phyloP scores from a whole-genome alignment of 2,113 vertebrate species.

The Callospermophilus lateralis region DNA sequence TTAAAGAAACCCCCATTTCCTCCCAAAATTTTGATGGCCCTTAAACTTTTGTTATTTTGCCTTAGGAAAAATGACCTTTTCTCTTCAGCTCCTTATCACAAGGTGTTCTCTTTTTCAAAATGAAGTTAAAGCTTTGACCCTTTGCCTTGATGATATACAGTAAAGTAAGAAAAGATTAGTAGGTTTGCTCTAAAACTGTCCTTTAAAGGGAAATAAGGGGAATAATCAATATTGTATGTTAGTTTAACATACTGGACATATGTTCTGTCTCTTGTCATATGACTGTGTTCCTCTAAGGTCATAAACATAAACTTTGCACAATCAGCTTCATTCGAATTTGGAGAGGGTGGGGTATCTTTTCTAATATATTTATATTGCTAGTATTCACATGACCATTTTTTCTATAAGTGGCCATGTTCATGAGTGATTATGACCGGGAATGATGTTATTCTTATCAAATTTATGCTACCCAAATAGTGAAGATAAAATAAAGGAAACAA shows the following conservation, averaged over 20 bases:
- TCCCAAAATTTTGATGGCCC: constrained; percentile 72
- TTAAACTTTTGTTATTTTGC: constrained; percentile 84
- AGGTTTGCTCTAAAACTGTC: constrained; percentile 78
- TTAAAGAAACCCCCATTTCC: constrained; percentile 62
- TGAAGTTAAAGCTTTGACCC: constrained; percentile 82
- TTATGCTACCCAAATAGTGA: not conserved
- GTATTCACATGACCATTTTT: constrained; percentile 55
- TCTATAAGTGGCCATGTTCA: not conserved
- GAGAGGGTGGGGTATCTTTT: constrained; percentile 61
- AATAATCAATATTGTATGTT: constrained; percentile 81
- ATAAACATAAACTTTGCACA: constrained; percentile 78
- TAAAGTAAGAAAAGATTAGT: constrained; percentile 81
- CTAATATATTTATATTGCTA: constrained; percentile 34
- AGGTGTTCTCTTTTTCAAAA: constrained; percentile 83
- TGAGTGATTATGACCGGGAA: not conserved
- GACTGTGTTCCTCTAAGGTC: constrained; percentile 77
- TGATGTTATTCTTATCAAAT: not conserved
- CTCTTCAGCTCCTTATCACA: constrained; percentile 74
- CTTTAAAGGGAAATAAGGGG: constrained; percentile 81
- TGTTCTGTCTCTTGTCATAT: constrained; percentile 82
- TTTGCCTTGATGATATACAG: constrained; percentile 78
- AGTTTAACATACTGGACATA: constrained; percentile 85
- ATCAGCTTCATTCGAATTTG: constrained; percentile 76
- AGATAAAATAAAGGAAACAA: not conserved
- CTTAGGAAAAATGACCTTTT: constrained; percentile 85